A percentile compares a stretch with the other conserved stretches of the same genome.
Conservation (phyloP, 2,888 invertebrate genomes). For the Macrophya alboannulata region DNA sequence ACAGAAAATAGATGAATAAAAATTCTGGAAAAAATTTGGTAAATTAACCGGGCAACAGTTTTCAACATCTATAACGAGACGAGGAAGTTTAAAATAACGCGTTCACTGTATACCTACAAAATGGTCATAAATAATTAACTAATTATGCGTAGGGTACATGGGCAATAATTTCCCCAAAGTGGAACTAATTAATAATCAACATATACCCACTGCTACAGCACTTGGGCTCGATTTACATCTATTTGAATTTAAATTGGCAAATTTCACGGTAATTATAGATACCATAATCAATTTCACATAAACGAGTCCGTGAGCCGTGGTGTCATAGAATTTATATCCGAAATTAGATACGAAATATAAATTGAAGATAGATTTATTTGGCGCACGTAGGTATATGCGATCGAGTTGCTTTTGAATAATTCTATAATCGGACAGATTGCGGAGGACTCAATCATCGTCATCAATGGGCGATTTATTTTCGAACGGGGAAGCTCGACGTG, state of each 20-base stretch:
- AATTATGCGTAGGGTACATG: neutral
- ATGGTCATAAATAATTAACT: slow-evolving; percentile 4
- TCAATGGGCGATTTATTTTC: neutral
- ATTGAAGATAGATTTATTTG: no score
- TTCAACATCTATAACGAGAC: neutral
- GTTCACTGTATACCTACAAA: neutral
- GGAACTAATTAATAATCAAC: slow-evolving; percentile 48
- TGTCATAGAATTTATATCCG: no score
- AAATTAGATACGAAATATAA: no score
- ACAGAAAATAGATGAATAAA: neutral
- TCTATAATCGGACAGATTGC: no score
- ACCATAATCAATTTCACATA: neutral
- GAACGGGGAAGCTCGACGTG: neutral
- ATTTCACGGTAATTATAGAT: neutral
- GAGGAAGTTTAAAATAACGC: neutral
- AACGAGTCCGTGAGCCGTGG: neutral
- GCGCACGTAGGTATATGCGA: no score
- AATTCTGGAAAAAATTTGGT: neutral
- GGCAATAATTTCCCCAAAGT: slow-evolving; percentile 44
- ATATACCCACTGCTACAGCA: neutral
- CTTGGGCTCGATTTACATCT: slow-evolving; percentile 21
- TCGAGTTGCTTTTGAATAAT: neutral
- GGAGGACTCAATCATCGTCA: neutral
- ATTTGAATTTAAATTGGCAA: slow-evolving; percentile 36
- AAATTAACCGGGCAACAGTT: neutral